Conservation (phyloP, 2,888 invertebrate species). For the Drosophila algonquin region DNA sequence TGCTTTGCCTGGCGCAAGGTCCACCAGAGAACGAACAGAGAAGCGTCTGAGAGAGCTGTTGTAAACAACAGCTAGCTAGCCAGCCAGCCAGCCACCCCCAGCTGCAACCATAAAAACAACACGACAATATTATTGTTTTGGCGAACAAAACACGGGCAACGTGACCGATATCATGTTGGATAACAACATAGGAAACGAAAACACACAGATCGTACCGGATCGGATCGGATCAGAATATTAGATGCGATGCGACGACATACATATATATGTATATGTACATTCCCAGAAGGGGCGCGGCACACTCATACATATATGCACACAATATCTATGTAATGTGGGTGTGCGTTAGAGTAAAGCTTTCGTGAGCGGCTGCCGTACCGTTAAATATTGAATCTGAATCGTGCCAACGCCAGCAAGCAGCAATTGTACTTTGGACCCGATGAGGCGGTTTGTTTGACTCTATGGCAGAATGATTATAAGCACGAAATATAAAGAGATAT, state of each 20-base stretch:
- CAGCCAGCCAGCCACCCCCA: slow-evolving; percentile 1
- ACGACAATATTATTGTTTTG: slow-evolving; percentile 36
- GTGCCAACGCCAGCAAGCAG: slow-evolving; percentile 3
- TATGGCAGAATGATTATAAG: slow-evolving; percentile 34
- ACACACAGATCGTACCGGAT: not conserved
- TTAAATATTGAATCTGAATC: slow-evolving; percentile 14
- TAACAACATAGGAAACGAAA: slow-evolving; percentile 5
- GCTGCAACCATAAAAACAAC: slow-evolving; percentile 16
- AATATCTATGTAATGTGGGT: not conserved
- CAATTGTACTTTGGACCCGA: slow-evolving; percentile 55
- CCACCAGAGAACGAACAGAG: not conserved
- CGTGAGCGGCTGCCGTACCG: not conserved
- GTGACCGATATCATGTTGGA: slow-evolving; percentile 55
- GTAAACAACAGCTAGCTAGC: slow-evolving; percentile 51
- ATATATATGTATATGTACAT: no score
- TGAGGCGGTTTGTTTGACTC: slow-evolving; percentile 27
- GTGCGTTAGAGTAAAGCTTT: slow-evolving; percentile 21
- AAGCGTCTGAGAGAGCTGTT: slow-evolving; percentile 18
- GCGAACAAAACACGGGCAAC: slow-evolving; percentile 39
- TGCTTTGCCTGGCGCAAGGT: slow-evolving; percentile 27
- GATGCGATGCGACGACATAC: no score
- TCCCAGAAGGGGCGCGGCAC: slow-evolving; percentile 30
- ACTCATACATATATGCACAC: not conserved
- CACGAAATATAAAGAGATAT: slow-evolving; percentile 30
- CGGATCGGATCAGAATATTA: not conserved